Evolutionary conservation across 2,797 vertebrate genomes (phyloP).

Genomic region (Otus scops): DNA sequence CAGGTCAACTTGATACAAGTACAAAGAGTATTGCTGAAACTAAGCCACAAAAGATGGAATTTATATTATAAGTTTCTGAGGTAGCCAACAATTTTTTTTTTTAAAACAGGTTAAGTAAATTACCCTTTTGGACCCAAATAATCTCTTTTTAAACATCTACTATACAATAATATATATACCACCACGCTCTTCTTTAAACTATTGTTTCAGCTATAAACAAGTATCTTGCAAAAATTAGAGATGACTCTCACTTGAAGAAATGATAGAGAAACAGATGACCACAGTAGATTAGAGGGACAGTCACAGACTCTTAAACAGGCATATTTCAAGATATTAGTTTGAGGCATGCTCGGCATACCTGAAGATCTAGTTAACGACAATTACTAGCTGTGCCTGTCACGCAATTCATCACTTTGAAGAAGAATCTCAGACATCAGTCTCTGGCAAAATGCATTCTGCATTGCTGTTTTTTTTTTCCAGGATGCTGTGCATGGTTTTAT

Average conservation of each 20-base stretch:
- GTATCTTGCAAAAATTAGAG: neutral
- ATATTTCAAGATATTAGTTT: neutral
- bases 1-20: neutral
- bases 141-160: neutral
- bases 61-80: neutral
- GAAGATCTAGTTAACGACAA: neutral
- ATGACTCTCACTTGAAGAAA: neutral
- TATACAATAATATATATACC: neutral
- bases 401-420: neutral
- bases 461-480: neutral
- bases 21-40: neutral
- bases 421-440: neutral
- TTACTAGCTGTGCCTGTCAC: neutral
- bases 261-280: neutral
- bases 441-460: neutral
- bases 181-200: neutral
- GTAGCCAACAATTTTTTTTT: neutral
- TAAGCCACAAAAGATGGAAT: neutral
- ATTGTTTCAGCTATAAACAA: neutral
- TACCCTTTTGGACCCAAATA: neutral
- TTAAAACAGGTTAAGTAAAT: neutral
- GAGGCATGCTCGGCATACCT: neutral
- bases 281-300: rapidly evolving
- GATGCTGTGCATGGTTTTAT: neutral
- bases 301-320: neutral